Evolutionary conservation across 1,140 invertebrate species (phyloP).

Genomic region (Metopolophium dirhodum): DNA sequence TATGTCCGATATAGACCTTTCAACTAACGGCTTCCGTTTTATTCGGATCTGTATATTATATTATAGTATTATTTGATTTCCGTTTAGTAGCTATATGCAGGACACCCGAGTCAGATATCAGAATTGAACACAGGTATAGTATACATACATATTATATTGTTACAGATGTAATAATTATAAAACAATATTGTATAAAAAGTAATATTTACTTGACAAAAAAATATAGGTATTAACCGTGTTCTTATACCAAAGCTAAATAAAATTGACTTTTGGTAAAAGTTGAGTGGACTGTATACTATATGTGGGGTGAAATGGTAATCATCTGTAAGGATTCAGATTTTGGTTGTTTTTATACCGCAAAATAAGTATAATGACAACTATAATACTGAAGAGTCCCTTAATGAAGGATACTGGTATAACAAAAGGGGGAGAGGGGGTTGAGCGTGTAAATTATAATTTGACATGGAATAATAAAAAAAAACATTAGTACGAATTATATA

Average conservation of each 20-base stretch:
- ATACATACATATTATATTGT: background rate
- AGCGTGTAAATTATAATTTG: no score
- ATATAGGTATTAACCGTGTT: no score
- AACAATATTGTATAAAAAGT: no score
- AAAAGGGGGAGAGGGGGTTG: no score
- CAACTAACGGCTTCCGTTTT: constrained; percentile 23
- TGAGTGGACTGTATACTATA: no score
- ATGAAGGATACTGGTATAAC: no score
- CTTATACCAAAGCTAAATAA: background rate
- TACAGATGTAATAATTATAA: background rate
- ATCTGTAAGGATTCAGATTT: background rate
- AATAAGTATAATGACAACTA: no score
- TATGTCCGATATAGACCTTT: background rate
- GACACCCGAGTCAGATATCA: background rate
- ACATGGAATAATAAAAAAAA: no score
- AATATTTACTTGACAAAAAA: no score
- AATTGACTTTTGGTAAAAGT: background rate
- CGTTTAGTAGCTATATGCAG: background rate
- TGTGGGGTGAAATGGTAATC: background rate
- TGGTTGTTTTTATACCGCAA: no score
- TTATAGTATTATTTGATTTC: constrained; percentile 18
- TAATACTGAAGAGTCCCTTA: no score
- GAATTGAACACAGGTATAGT: background rate
- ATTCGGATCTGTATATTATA: constrained; percentile 23
- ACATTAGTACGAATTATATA: no score